A percentile compares a stretch with the other conserved stretches of the same genome.
Evolutionary conservation across 2,113 vertebrate species (phyloP).

Genomic region (Reinhardtius hippoglossoides): DNA sequence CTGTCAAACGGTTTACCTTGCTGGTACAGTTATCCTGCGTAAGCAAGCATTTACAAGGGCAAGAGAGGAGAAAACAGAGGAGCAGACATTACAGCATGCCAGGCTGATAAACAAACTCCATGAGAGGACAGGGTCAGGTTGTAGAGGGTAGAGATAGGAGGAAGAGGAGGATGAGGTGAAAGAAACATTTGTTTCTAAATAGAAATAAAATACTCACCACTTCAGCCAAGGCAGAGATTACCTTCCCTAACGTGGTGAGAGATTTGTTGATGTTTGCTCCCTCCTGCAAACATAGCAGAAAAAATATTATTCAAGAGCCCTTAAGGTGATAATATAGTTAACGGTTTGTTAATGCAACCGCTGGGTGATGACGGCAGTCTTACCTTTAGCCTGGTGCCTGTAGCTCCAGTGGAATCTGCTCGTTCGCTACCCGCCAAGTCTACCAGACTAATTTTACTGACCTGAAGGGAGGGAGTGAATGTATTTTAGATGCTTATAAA

Average conservation of each 20-base stretch:
- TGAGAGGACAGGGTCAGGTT: slow-evolving; percentile 41
- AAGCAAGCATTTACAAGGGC: slow-evolving; percentile 84
- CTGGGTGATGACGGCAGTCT: background rate
- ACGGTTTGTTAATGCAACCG: background rate
- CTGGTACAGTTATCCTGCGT: slow-evolving; percentile 96
- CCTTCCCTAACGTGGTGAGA: slow-evolving; percentile 97
- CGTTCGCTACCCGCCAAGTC: slow-evolving; percentile 97
- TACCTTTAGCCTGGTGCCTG: slow-evolving; percentile 97
- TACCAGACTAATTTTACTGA: slow-evolving; percentile 99
- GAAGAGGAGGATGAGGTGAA: background rate
- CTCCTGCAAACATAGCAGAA: slow-evolving; percentile 85
- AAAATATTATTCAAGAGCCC: slow-evolving; percentile 12
- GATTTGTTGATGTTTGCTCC: slow-evolving; percentile 99
- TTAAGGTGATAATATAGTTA: background rate
- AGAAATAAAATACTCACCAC: slow-evolving; percentile 88
- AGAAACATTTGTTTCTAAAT: slow-evolving; percentile 21
- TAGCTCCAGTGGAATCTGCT: slow-evolving; percentile 98
- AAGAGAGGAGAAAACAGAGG: slow-evolving; percentile 75
- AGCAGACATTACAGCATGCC: slow-evolving; percentile 72
- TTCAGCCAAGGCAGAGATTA: slow-evolving; percentile 97
- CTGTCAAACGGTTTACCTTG: slow-evolving; percentile 89
- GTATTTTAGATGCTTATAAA: slow-evolving; percentile 24
- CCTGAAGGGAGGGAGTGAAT: slow-evolving; percentile 79
- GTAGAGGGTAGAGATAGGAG: slow-evolving; percentile 17
- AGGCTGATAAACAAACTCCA: slow-evolving; percentile 40